A percentile compares a stretch with the other conserved stretches of the same genome.
Evolutionary conservation across 2,113 vertebrate genomes (phyloP).

Genomic region (Chionodraco myersi): DNA sequence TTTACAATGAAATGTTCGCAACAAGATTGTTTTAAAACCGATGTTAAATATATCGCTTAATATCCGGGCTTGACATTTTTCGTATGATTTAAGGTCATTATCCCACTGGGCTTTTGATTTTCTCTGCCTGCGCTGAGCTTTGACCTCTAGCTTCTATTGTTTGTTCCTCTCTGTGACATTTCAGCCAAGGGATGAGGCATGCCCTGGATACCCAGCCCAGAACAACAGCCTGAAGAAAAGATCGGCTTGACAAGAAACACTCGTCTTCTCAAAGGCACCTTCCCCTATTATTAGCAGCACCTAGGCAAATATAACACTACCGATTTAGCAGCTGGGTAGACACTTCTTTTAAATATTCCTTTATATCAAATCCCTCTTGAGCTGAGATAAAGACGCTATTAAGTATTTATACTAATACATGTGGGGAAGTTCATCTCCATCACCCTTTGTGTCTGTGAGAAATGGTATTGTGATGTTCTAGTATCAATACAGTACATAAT

Average conservation of each 20-base stretch:
- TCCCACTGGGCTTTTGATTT: background rate
- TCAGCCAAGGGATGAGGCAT: slow-evolving; percentile 62
- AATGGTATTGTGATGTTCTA: slow-evolving; percentile 25
- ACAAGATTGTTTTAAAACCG: slow-evolving; percentile 5
- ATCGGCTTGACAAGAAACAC: slow-evolving; percentile 59
- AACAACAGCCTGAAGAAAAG: slow-evolving; percentile 60
- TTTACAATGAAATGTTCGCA: slow-evolving; percentile 11
- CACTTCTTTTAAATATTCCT: slow-evolving; percentile 23
- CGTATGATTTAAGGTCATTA: slow-evolving; percentile 45
- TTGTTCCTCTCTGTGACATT: slow-evolving; percentile 70
- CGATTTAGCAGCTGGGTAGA: slow-evolving; percentile 15
- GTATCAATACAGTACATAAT: slow-evolving; percentile 23
- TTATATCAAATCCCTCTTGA: slow-evolving; percentile 12
- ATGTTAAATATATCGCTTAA: slow-evolving; percentile 1
- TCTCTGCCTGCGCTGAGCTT: slow-evolving; percentile 30
- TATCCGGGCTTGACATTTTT: slow-evolving; percentile 19
- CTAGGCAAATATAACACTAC: slow-evolving; percentile 19
- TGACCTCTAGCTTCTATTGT: slow-evolving; percentile 66
- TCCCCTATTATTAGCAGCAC: slow-evolving; percentile 60
- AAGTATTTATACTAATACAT: slow-evolving; percentile 50
- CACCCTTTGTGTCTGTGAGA: slow-evolving; percentile 33
- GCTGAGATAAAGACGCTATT: slow-evolving; percentile 34
- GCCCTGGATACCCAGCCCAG: slow-evolving; percentile 45
- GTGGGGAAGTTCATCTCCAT: slow-evolving; percentile 26
- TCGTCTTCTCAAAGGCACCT: slow-evolving; percentile 71